Evolutionary conservation across 2,113 vertebrate species (phyloP), one percentile per base, ranked within the genome.

Genomic region (Oostethus manadensis): DNA sequence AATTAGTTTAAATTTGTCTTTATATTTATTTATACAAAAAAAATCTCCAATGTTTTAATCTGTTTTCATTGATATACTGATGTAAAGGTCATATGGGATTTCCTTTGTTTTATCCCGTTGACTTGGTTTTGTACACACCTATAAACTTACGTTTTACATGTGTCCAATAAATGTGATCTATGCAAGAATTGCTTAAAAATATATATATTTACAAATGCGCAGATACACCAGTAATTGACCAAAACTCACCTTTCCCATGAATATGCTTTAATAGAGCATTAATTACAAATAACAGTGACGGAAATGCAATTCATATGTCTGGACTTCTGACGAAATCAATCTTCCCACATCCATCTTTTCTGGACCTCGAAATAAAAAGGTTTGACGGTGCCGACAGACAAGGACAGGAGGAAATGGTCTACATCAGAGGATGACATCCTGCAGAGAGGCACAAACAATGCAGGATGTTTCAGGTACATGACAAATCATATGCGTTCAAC

Each of bases 211-310:
- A 33, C 29, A 7, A 7, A 33, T 4, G 29, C 7, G 29, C 26
- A 53, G 8, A 2, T 53, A 10, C 16, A 53, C 22, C n/a, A 56
- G 17, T 33, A 10, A 0, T 71, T 50, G 0, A 62, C 68, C 44
- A n/a, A 33, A 44, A 14, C 16, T 38, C 16, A 2, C 26, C 16
- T 18, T 50, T 64, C 69, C 33, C 5, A 5, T 62, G 58, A 56
- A 60, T 38, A 40, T 68, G 56, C 51, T 83, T 86, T 77, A 82
- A 77, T 84, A 74, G 26, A 70, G 45, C 51, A 79, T 76, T 76
- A 78, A 77, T 84, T 79, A 84, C 79, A 86, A 77, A 84, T 79
- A n/a, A 74, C 62, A 59, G 2, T 43, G 63, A 49, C 55, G 58
- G 55, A 42, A 61, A 23, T 48, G 45, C 6, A 44, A 76, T 76